These are phyloP conservation scores for Bombylius major DNA, from an alignment of 2,888 invertebrate genomes.

Conservation along the genomic window DNA sequence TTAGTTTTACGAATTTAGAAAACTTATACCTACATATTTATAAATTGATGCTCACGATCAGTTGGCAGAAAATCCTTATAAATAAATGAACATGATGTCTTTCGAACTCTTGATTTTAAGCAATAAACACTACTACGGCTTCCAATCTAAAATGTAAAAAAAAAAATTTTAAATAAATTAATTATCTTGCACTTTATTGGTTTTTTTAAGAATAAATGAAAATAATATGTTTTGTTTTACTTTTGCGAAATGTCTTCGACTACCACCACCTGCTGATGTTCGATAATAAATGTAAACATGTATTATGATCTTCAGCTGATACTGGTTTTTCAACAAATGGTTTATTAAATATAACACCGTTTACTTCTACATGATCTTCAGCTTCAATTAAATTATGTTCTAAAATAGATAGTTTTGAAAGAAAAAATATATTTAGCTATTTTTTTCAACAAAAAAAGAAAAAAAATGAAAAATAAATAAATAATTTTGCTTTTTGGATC, in stretches of 20 bases:
- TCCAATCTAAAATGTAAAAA: constrained; percentile 57
- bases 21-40: too few relatives aligned
- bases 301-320: constrained; percentile 98
- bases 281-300: constrained; percentile 99
- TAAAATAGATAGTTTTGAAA: constrained; percentile 28
- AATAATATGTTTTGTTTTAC: constrained; percentile 42
- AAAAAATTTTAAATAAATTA: too few relatives aligned
- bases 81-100: constrained; percentile 95
- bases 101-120: constrained; percentile 89
- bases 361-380: constrained; percentile 95
- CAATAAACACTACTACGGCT: constrained; percentile 98
- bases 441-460: too few relatives aligned
- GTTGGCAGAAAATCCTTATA: constrained; percentile 99
- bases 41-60: constrained; percentile 56
- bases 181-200: too few relatives aligned
- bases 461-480: background rate
- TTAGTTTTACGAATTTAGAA: too few relatives aligned
- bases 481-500: constrained; percentile 69
- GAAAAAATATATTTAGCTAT: background rate
- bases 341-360: constrained; percentile 89
- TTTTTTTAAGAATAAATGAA: background rate
- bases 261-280: constrained; percentile 94
- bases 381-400: constrained; percentile 87
- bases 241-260: constrained; percentile 96
- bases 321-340: constrained; percentile 99